These are phyloP conservation scores for Parnassius orleans DNA, from an alignment of 2,888 invertebrate species.

Conservation along the genomic window DNA sequence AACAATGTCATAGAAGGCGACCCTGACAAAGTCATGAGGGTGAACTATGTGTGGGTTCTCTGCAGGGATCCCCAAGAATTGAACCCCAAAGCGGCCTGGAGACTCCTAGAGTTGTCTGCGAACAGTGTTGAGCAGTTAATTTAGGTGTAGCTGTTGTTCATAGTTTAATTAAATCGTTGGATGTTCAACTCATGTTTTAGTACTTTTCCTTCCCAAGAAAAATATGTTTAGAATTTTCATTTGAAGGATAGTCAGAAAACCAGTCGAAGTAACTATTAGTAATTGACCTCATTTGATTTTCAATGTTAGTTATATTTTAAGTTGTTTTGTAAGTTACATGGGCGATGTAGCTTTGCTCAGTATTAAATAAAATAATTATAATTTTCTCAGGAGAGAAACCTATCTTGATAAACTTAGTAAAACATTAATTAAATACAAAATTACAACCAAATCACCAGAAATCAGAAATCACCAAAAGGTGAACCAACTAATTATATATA, in stretches of 20 bases:
- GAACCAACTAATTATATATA: no score
- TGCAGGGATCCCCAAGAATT: slow-evolving; percentile 97
- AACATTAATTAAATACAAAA: no score
- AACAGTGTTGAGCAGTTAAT: slow-evolving; percentile 92
- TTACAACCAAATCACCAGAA: no score
- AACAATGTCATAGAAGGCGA: slow-evolving; percentile 96
- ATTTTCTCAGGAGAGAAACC: no score
- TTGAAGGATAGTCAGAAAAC: no score
- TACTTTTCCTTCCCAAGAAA: slow-evolving; percentile 34
- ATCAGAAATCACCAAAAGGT: no score
- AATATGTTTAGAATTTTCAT: no score
- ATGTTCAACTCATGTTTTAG: slow-evolving; percentile 46
- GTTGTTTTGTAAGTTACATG: no score
- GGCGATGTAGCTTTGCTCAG: neutral
- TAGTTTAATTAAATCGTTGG: slow-evolving; percentile 57
- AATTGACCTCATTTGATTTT: no score
- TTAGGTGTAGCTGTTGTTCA: slow-evolving; percentile 59
- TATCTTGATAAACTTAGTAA: no score
- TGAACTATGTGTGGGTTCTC: slow-evolving; percentile 98
- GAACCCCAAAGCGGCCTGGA: slow-evolving; percentile 97
- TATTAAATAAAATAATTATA: neutral
- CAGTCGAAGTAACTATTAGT: no score
- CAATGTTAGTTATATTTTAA: no score
- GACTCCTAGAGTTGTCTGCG: slow-evolving; percentile 94
- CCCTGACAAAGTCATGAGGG: slow-evolving; percentile 95